phyloP scores from a whole-genome alignment of 2,888 invertebrate species.

The Ophonus ardosiacus region DNA sequence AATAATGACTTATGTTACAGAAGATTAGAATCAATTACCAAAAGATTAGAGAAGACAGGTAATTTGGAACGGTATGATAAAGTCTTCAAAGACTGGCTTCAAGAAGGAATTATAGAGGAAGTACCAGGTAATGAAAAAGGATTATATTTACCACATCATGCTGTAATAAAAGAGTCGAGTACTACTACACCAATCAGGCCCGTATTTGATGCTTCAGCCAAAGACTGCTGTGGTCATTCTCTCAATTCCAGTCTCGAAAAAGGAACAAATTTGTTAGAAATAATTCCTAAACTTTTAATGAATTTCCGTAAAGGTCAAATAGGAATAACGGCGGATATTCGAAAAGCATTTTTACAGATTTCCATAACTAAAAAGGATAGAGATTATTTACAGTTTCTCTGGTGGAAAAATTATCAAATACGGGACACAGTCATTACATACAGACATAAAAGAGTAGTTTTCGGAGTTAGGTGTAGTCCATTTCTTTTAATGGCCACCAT shows the following conservation, averaged over 20 bases:
- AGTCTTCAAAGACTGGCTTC: constrained; percentile 68
- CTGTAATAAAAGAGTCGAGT: constrained; percentile 62
- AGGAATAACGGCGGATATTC: constrained; percentile 45
- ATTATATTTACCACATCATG: constrained; percentile 63
- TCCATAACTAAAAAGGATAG: neutral
- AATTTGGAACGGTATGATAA: constrained; percentile 63
- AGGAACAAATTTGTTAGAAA: neutral
- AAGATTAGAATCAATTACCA: constrained; percentile 57
- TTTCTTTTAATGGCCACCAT: constrained; percentile 61
- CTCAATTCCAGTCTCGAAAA: neutral
- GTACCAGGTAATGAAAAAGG: constrained; percentile 67
- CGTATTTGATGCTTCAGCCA: constrained; percentile 67
- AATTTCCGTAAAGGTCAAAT: neutral
- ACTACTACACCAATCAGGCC: constrained; percentile 66
- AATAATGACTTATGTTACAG: constrained; percentile 39
- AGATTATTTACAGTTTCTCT: constrained; percentile 67
- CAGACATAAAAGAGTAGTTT: constrained; percentile 67
- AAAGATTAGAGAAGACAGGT: constrained; percentile 54
- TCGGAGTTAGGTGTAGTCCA: constrained; percentile 66
- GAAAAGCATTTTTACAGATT: neutral
- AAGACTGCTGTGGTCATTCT: constrained; percentile 60
- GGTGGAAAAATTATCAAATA: constrained; percentile 64
- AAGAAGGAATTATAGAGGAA: constrained; percentile 57
- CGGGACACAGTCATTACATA: constrained; percentile 17
- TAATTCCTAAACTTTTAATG: neutral